phyloP scores from a whole-genome alignment of 2,113 vertebrate genomes.

The Phalacrocorax aristotelis region DNA sequence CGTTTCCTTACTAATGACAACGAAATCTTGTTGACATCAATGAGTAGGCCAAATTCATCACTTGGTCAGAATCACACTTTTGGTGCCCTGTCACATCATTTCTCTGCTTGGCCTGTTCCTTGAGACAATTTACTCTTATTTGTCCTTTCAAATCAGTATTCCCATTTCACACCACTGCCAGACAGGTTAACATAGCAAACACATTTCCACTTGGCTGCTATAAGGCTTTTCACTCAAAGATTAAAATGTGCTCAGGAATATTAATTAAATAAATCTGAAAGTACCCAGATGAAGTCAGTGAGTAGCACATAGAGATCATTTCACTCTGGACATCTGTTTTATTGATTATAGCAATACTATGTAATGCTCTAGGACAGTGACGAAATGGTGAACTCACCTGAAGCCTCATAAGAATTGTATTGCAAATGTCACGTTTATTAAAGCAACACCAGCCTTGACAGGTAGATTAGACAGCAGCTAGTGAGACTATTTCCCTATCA shows the following conservation, averaged over 20 bases:
- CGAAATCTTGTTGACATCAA: not conserved
- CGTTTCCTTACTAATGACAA: not conserved
- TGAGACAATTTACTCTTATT: not conserved
- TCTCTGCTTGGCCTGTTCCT: not conserved
- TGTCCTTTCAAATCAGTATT: not conserved
- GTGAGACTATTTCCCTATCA: not conserved
- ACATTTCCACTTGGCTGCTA: not conserved
- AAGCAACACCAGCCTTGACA: not conserved
- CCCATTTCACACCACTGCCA: not conserved
- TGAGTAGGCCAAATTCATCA: not conserved
- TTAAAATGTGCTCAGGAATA: not conserved
- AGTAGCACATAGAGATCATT: not conserved
- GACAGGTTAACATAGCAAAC: not conserved
- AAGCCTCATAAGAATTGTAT: not conserved
- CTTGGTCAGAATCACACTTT: not conserved
- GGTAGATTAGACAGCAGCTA: not conserved
- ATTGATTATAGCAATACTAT: not conserved
- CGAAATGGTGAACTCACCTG: not conserved
- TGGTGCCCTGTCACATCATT: not conserved
- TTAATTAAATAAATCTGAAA: not conserved
- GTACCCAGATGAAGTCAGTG: not conserved
- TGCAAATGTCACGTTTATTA: not conserved
- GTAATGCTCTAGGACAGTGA: not conserved
- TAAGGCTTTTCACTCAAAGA: not conserved
- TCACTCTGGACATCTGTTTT: not conserved